phyloP scores from a whole-genome alignment of 2,113 vertebrate genomes.

The Actenoides hombroni region DNA sequence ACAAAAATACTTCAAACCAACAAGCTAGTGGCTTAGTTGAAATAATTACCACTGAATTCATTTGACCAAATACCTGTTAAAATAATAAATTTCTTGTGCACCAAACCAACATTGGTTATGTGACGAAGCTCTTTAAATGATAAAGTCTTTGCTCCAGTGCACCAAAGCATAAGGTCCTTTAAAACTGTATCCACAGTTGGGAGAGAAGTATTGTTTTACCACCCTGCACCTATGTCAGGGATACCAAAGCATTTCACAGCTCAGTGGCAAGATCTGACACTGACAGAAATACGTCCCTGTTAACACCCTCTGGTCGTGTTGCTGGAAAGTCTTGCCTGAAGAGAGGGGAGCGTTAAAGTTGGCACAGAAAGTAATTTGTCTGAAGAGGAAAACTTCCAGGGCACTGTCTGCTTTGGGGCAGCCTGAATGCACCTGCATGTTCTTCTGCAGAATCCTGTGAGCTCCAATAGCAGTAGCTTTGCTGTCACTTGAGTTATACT shows the following conservation, averaged over 20 bases:
- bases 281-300: not conserved
- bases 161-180: not conserved
- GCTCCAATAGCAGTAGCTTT: not conserved
- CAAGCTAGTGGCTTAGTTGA: not conserved
- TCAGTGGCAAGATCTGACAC: not conserved
- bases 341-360: not conserved
- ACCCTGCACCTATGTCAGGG: not conserved
- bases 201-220: not conserved
- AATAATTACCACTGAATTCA: not conserved
- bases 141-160: not conserved
- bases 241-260: not conserved
- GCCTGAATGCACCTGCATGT: not conserved
- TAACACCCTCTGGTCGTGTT: not conserved
- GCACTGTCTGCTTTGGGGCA: not conserved
- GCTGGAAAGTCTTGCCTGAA: not conserved
- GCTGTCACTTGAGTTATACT: not conserved
- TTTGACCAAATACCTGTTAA: not conserved
- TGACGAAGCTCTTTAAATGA: not conserved
- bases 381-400: not conserved
- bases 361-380: not conserved
- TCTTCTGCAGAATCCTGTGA: not conserved
- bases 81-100: not conserved
- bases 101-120: not conserved
- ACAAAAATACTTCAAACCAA: not conserved
- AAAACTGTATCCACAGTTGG: not conserved